phyloP scores from a whole-genome alignment of 2,888 invertebrate genomes.

The Hedychridium roseum region DNA sequence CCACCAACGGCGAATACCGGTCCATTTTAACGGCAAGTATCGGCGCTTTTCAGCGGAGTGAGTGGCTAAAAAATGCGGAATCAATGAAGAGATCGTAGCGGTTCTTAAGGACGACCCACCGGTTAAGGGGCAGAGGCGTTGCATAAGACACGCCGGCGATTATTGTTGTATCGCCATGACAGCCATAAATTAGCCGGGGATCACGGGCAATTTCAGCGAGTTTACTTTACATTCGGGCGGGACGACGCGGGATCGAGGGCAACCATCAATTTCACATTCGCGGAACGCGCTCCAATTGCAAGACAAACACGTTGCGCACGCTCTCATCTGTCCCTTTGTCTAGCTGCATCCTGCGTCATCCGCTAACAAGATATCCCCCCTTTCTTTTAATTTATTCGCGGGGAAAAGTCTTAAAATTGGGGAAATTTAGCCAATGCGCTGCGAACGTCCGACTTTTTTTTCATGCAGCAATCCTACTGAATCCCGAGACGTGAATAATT shows the following conservation, averaged over 20 bases:
- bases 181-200: conserved; percentile 32
- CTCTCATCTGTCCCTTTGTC: conserved; percentile 2
- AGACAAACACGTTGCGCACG: conserved; percentile 33
- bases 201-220: conserved; percentile 38
- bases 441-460: no score
- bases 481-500: no score
- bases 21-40: conserved; percentile 7
- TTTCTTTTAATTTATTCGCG: background rate
- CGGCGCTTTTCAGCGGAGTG: conserved; percentile 1
- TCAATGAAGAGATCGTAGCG: background rate
- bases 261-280: conserved; percentile 53
- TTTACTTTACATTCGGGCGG: conserved; percentile 33
- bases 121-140: no score
- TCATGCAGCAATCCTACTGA: no score
- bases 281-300: conserved; percentile 56
- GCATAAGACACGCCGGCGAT: background rate
- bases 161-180: background rate
- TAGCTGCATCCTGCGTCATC: no score
- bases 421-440: no score
- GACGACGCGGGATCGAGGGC: conserved; percentile 57
- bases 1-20: conserved; percentile 20
- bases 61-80: background rate
- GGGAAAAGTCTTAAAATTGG: background rate
- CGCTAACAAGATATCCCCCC: no score
- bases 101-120: background rate